phyloP scores from a whole-genome alignment of 2,113 vertebrate species.

The Podiceps cristatus region DNA sequence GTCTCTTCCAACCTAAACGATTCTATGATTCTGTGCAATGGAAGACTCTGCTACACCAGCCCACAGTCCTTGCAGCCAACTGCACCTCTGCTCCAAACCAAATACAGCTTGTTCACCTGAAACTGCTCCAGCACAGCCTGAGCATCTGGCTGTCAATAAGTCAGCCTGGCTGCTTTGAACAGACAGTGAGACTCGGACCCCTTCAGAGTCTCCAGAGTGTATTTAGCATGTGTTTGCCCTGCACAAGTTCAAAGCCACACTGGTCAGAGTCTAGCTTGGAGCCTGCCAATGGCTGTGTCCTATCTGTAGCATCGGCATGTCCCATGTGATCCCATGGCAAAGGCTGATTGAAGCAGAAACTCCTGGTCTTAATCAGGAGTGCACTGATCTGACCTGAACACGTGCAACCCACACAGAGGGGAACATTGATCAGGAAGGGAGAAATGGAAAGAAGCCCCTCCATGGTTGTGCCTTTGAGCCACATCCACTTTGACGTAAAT shows the following conservation, averaged over 20 bases:
- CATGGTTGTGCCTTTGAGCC: neutral
- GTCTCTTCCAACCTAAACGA: too few relatives aligned
- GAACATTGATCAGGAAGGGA: neutral
- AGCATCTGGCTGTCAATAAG: fast-evolving
- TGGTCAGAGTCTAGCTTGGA: neutral
- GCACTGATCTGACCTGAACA: neutral
- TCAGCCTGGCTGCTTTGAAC: neutral
- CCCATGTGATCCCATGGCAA: fast-evolving
- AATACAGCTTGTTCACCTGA: neutral
- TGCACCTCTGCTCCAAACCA: neutral
- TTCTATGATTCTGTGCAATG: neutral
- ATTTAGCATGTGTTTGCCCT: neutral
- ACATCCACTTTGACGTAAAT: neutral
- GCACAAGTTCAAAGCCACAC: neutral
- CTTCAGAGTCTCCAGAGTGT: neutral
- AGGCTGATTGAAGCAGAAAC: neutral
- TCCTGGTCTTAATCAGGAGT: neutral
- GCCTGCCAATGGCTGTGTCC: neutral
- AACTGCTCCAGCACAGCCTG: neutral
- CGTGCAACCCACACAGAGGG: neutral
- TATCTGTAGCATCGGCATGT: neutral
- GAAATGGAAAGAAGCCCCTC: neutral
- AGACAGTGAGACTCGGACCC: neutral
- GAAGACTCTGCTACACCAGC: neutral
- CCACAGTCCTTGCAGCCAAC: neutral